Evolutionary conservation across 2,888 invertebrate genomes (phyloP).

Genomic region (Aphidius colemani): DNA sequence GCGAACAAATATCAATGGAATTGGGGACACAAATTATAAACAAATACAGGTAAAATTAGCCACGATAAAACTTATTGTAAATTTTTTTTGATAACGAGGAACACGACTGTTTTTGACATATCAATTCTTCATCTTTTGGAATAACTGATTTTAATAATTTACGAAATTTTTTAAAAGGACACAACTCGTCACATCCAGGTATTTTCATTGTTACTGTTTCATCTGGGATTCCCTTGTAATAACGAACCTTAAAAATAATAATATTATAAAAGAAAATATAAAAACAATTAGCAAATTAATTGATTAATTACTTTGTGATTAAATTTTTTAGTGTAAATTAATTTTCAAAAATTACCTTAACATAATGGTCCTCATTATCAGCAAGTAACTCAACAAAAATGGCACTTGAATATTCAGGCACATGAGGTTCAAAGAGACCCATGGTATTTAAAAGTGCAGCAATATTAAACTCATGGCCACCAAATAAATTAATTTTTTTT

Average conservation of each 20-base stretch:
- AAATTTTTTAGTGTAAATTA: too few species aligned
- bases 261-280: background rate
- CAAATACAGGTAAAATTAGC: too few species aligned
- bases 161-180: slow-evolving; percentile 63
- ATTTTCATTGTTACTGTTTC: slow-evolving; percentile 57
- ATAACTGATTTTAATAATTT: slow-evolving; percentile 38
- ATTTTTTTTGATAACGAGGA: too few species aligned
- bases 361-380: slow-evolving; percentile 50
- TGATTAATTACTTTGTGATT: too few species aligned
- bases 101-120: too few species aligned
- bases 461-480: slow-evolving; percentile 71
- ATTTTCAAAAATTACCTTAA: slow-evolving; percentile 57
- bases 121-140: too few species aligned
- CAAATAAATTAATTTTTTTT: slow-evolving; percentile 62
- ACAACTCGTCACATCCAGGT: slow-evolving; percentile 61
- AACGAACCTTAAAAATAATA: slow-evolving; percentile 61
- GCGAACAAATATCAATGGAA: too few species aligned
- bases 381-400: slow-evolving; percentile 64
- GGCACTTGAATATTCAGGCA: slow-evolving; percentile 66
- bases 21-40: too few species aligned
- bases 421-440: slow-evolving; percentile 64
- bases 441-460: slow-evolving; percentile 66
- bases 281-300: too few species aligned
- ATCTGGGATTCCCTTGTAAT: slow-evolving; percentile 59
- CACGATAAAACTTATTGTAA: too few species aligned